Evolutionary conservation across 2,113 vertebrate species (phyloP), one percentile per base, ranked within the genome.

Genomic region (Microcebus murinus): DNA sequence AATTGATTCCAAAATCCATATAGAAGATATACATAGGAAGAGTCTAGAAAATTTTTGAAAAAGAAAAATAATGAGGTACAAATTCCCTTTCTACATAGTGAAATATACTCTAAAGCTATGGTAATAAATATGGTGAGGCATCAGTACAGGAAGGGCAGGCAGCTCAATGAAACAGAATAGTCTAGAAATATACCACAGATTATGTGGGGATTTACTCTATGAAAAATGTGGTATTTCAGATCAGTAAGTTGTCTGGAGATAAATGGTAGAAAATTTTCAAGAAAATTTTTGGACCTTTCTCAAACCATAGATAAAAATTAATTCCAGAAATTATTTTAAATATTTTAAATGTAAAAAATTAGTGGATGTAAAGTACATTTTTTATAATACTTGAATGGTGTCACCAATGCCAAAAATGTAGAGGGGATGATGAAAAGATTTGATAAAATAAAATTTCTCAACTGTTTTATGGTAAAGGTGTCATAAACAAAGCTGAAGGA

Each of bases 311-410:
- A 17, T n/a, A 90, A 83, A 85, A 90, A 71, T 82, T 70, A 92
- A 83, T 86, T 52, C 87, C 15, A 59, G 20, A 86, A 94, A 95
- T 65, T 90, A 45, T 76, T 87, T 82, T 7, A 92, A 85, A 15
- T 73, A 86, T 61, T 87, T 50, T 77, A 79, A 82, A 79, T 70
- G 8, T 70, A 42, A 80, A 52, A 76, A 42, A 34, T 39, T 12
- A 92, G 59, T 55, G 1, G 27, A 68, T 14, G 6, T 59, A 77
- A 73, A 50, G n/a, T 39, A 45, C 0, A 45, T 25, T 42, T 29
- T 90, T 67, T 80, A 17, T 48, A 90, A 55, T 42, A 80, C 18
- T 68, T 82, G n/a, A 91, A 76, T 68, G 12, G 1, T 57, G 17
- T 76, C 29, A 93, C 12, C 77, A 39, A n/a, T 42, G 21, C 15